These are phyloP conservation scores for Protobothrops flavoviridis DNA, from an alignment of 2,113 vertebrate species.

Conservation along the genomic window DNA sequence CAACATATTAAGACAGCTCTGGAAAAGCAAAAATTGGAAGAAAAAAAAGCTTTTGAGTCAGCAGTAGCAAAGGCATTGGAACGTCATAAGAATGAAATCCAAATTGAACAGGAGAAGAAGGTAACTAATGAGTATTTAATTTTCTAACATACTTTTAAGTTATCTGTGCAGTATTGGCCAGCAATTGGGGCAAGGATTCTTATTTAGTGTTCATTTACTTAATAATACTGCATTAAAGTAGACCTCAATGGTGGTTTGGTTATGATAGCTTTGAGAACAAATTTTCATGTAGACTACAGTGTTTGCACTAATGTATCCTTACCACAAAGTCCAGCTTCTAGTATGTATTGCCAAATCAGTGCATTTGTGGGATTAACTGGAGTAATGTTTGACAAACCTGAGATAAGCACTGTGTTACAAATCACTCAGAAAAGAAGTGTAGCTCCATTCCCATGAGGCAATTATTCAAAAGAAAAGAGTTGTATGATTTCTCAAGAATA, in stretches of 20 bases:
- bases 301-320: not conserved
- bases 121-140: constrained; percentile 57
- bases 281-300: not conserved
- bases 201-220: not conserved
- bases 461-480: not conserved
- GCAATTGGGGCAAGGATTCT: too few species aligned
- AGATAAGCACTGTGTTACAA: not conserved
- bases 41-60: constrained; percentile 78
- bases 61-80: constrained; percentile 80
- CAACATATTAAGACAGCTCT: constrained; percentile 85
- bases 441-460: not conserved
- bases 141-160: accelerated
- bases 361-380: not conserved
- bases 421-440: too few species aligned
- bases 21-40: constrained; percentile 87
- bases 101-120: constrained; percentile 88
- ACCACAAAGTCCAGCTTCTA: not conserved
- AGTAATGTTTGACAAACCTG: not conserved
- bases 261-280: not conserved
- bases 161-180: not conserved
- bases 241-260: not conserved
- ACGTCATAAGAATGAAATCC: constrained; percentile 77
- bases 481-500: too few species aligned
- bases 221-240: not conserved
- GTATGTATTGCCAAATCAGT: not conserved